Evolutionary conservation across 30 jellyfish, hydroid and myxozoan species (phyloP), one percentile per base, ranked within the genome.

Genomic region (Hydra vulgaris): DNA sequence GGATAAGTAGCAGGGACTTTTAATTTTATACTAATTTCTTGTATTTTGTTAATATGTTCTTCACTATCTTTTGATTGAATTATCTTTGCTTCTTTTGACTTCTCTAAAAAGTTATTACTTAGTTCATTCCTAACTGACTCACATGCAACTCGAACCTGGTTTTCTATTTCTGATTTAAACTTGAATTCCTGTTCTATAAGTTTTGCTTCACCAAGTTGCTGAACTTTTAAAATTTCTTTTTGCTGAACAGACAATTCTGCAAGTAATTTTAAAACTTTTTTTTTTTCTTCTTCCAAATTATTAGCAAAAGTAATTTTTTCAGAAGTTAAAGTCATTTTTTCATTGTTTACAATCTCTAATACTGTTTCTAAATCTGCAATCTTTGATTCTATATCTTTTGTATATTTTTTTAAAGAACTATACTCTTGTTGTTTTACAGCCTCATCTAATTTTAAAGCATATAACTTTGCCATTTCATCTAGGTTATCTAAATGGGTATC

Each of bases 281-380:
- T 23, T 27, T 83, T 52, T 55, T 83, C 90, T 17, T 74, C 27
- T 1, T 23, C 18, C 18, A 66, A 77, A 27, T 74, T 78, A 19
- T 75, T 66, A 0, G 56, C 19, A 26, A 61, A 54, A 15, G 26
- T 67, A 40, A 27, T 85, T 16, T 74, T 15, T 52, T 83, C 90
- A 22, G 83, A 22, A 8, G 18, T 74, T 26, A 86, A 61, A 15
- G 20, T 70, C 27, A 22, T 53, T 16, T 80, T 87, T 71, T 92
- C 96, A 26, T 79, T 83, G 27, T 77, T 83, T n/a, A 53, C 70
- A 69, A 77, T 88, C 19, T 87, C 95, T 15, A 92, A 23, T 21
- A 70, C 24, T 53, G 80, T 96, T 54, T 83, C 87, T 40, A 56
- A 83, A 25, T 86, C 87, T 15, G 84, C 96, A 18, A 92, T 66